Percentiles rank a stretch among this genome's conserved stretches.
phyloP scores from a whole-genome alignment of 1,140 invertebrate genomes.

The Lerema accius region DNA sequence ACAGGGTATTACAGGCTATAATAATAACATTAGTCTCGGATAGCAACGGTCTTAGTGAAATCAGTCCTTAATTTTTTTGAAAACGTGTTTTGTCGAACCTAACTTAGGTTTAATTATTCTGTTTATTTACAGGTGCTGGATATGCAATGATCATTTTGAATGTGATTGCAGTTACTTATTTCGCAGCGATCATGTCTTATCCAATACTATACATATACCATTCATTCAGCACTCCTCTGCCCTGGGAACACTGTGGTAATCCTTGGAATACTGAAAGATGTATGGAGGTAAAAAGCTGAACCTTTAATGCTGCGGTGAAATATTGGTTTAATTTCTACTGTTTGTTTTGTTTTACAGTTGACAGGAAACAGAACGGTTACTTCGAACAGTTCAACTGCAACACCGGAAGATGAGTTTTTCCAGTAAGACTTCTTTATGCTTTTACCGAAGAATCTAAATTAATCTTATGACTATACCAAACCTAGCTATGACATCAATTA shows the following conservation, averaged over 20 bases:
- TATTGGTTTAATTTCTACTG: too few relatives aligned
- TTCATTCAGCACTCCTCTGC: slow-evolving; percentile 87
- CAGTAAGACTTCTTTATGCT: too few relatives aligned
- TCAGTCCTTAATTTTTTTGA: too few relatives aligned
- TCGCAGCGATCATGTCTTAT: slow-evolving; percentile 96
- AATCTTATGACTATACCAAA: too few relatives aligned
- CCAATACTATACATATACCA: slow-evolving; percentile 93
- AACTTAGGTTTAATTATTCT: too few relatives aligned
- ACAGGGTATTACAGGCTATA: too few relatives aligned
- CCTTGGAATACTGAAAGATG: slow-evolving; percentile 94
- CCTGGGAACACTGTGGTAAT: slow-evolving; percentile 94
- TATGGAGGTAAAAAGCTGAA: slow-evolving; percentile 71
- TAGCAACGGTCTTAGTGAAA: too few relatives aligned
- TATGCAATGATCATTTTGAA: slow-evolving; percentile 94
- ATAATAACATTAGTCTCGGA: too few relatives aligned
- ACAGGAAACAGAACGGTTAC: slow-evolving; percentile 56
- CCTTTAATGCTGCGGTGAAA: slow-evolving; percentile 1
- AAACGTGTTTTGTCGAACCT: too few relatives aligned
- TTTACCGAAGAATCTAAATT: too few relatives aligned
- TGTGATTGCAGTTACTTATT: slow-evolving; percentile 95
- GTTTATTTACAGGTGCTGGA: slow-evolving; percentile 87
- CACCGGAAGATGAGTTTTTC: slow-evolving; percentile 93
- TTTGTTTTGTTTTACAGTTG: slow-evolving; percentile 56
- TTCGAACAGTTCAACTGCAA: slow-evolving; percentile 76
- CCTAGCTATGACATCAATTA: too few relatives aligned